These are phyloP conservation scores for Melieria picta DNA, from an alignment of 2,888 invertebrate genomes.

Conservation along the genomic window DNA sequence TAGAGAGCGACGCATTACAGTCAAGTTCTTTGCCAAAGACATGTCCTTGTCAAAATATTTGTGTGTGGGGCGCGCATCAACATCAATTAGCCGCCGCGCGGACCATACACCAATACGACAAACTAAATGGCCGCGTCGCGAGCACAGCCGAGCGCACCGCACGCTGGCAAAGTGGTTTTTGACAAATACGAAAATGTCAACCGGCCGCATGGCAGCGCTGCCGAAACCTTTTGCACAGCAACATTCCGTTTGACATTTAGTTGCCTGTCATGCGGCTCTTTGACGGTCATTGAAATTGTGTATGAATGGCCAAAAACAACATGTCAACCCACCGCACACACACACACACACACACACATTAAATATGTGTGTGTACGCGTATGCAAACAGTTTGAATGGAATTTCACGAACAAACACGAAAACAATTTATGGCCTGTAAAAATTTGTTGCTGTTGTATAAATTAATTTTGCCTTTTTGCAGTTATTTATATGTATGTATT, in stretches of 20 bases:
- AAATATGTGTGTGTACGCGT: neutral
- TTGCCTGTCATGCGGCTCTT: no score
- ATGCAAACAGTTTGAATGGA: neutral
- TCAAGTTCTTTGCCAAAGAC: slow-evolving; percentile 60
- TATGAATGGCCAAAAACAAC: no score
- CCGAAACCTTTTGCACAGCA: no score
- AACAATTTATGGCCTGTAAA: slow-evolving; percentile 7
- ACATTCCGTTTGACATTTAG: no score
- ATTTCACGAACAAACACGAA: neutral
- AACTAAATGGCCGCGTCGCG: no score
- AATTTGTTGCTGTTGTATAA: neutral
- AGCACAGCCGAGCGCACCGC: no score
- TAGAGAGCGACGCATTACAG: slow-evolving; percentile 18
- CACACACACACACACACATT: neutral
- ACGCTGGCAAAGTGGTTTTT: no score
- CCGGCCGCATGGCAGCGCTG: no score
- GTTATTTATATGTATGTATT: neutral
- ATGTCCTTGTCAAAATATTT: slow-evolving; percentile 47
- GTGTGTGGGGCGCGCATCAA: neutral
- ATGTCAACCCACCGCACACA: neutral
- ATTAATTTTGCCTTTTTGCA: neutral
- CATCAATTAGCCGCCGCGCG: no score
- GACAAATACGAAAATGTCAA: no score
- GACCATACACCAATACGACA: no score
- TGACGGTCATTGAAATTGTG: no score